Conservation (phyloP, 2,113 vertebrate genomes). For the Perca flavescens region DNA sequence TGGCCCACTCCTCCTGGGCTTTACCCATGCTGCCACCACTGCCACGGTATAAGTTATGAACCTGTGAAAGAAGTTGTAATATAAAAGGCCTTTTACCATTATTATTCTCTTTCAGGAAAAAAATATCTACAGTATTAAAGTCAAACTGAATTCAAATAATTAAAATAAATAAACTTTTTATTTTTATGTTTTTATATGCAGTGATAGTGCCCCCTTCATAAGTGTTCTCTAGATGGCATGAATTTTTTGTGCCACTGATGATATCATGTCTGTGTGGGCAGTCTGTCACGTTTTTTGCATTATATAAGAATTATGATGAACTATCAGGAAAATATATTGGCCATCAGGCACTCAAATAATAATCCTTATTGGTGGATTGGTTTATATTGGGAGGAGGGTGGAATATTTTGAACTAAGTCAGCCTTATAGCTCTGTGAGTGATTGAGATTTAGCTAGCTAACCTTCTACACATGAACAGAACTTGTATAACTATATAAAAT, state of each 20-base stretch:
- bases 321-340: too few relatives aligned
- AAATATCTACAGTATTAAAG: neutral
- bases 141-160: neutral
- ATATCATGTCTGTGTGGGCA: neutral
- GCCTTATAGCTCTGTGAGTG: neutral
- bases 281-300: too few relatives aligned
- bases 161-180: neutral
- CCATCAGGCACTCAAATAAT: too few relatives aligned
- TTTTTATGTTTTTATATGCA: neutral
- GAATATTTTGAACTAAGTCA: too few relatives aligned
- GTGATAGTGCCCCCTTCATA: neutral
- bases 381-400: too few relatives aligned
- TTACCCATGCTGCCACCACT: constrained; percentile 97
- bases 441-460: neutral
- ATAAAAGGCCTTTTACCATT: constrained; percentile 1
- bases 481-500: neutral
- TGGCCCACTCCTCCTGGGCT: constrained; percentile 98
- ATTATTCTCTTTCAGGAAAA: neutral
- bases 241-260: neutral
- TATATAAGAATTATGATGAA: too few relatives aligned
- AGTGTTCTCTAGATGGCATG: neutral
- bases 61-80: constrained; percentile 45
- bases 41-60: constrained; percentile 94
- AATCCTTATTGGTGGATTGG: too few relatives aligned
- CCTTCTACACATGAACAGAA: neutral